Percentiles rank a stretch among this genome's conserved stretches.
Conservation (phyloP, 35 echinoderm and acorn worm species). For the Acanthaster planci region DNA sequence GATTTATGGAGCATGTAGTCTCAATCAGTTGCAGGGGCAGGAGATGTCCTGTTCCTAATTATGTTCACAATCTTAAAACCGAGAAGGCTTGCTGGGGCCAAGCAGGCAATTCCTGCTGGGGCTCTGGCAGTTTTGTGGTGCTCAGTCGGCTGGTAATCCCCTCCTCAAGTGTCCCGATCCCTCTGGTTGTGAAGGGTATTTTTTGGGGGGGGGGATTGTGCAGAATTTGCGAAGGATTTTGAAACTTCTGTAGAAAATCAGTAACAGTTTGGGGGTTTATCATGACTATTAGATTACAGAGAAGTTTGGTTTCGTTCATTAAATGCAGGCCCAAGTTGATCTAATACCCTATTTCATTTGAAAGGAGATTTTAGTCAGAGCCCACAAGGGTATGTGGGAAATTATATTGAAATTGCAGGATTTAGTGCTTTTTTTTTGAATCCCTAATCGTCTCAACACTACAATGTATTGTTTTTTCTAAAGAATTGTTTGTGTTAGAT, state of each 20-base stretch:
- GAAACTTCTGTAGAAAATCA: background rate
- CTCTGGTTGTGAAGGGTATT: background rate
- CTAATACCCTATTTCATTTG: too few relatives aligned
- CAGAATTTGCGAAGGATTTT: background rate
- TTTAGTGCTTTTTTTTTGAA: too few relatives aligned
- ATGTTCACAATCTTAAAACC: background rate
- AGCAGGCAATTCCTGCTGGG: conserved; percentile 6
- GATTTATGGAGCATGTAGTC: background rate
- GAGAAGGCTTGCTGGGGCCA: background rate
- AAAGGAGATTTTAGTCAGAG: too few relatives aligned
- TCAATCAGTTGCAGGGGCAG: background rate
- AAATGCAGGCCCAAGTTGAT: too few relatives aligned
- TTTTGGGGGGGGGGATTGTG: background rate
- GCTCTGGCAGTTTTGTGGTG: background rate
- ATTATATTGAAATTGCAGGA: too few relatives aligned
- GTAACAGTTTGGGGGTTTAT: background rate
- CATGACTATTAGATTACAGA: too few relatives aligned
- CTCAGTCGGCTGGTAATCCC: background rate
- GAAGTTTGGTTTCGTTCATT: too few relatives aligned
- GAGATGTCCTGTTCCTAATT: conserved; percentile 21
- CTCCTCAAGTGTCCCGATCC: background rate
- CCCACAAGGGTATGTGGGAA: too few relatives aligned
- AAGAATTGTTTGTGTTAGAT: too few relatives aligned
- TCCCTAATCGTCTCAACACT: too few relatives aligned
- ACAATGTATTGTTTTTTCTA: too few relatives aligned